Conservation (phyloP, 2,113 vertebrate species). For the Tenebrosternarchus preto region DNA sequence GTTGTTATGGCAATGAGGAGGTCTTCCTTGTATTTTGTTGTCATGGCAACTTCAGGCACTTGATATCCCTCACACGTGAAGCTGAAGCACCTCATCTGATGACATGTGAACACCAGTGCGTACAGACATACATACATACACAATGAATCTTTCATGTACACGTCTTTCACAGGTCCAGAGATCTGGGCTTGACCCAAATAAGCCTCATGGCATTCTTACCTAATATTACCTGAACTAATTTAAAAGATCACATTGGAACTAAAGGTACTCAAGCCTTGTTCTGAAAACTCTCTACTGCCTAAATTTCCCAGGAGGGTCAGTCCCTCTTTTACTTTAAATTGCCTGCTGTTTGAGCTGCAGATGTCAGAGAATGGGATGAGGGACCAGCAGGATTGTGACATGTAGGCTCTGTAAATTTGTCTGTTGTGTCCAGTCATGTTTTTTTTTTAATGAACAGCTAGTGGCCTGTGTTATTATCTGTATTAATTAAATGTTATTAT, state of each 20-base stretch:
- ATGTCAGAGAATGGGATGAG: not conserved
- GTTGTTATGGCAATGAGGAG: slow-evolving; percentile 74
- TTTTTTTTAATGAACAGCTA: too few relatives aligned
- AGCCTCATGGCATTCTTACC: not conserved
- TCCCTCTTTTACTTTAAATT: not conserved
- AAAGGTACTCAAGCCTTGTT: not conserved
- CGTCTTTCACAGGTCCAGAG: not conserved
- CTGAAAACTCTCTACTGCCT: not conserved
- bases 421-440: too few relatives aligned
- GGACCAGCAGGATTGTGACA: not conserved
- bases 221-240: not conserved
- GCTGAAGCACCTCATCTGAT: slow-evolving; percentile 43
- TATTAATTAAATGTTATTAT: too few relatives aligned
- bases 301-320: not conserved
- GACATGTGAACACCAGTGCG: not conserved
- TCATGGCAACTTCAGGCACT: slow-evolving; percentile 73
- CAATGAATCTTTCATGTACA: slow-evolving; percentile 26
- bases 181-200: not conserved
- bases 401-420: too few relatives aligned
- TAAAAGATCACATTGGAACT: not conserved
- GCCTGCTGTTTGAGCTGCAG: not conserved
- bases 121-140: too few relatives aligned
- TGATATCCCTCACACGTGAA: slow-evolving; percentile 66
- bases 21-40: slow-evolving; percentile 74
- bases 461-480: too few relatives aligned